A percentile compares a stretch with the other conserved stretches of the same genome.
Evolutionary conservation across 1,140 invertebrate species (phyloP).

Genomic region (Diachasmimorpha longicaudata): DNA sequence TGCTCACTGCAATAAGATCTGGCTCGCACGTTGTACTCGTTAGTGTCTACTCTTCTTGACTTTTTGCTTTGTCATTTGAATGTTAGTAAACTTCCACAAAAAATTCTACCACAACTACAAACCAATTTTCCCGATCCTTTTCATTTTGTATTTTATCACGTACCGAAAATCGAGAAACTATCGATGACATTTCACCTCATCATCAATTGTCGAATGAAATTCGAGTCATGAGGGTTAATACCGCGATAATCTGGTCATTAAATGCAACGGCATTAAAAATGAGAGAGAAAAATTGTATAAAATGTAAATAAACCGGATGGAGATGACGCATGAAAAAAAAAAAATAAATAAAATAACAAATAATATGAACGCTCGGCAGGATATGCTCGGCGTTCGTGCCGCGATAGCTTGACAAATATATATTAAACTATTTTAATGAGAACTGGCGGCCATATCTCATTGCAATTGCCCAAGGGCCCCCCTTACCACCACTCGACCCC

Average conservation of each 20-base stretch:
- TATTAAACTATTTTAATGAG: constrained; percentile 51
- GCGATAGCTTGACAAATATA: constrained; percentile 50
- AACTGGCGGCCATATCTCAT: constrained; percentile 56
- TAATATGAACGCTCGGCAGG: constrained; percentile 35
- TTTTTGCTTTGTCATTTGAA: not conserved
- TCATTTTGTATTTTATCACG: too few species aligned
- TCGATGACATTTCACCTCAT: too few species aligned
- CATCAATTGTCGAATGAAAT: not conserved
- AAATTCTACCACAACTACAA: too few species aligned
- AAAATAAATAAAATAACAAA: not conserved
- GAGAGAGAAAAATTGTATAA: not conserved
- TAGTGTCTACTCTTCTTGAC: constrained; percentile 7
- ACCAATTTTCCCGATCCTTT: too few species aligned
- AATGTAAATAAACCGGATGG: constrained; percentile 6
- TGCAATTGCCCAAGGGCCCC: constrained; percentile 46
- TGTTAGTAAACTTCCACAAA: not conserved
- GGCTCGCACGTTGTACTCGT: constrained; percentile 38
- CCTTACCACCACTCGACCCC: too few species aligned
- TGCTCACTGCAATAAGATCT: constrained; percentile 56
- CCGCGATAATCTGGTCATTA: not conserved
- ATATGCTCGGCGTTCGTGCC: constrained; percentile 36
- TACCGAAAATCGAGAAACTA: too few species aligned
- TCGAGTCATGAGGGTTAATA: constrained; percentile 27
- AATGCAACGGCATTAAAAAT: constrained; percentile 5
- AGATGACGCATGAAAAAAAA: constrained; percentile 12